Evolutionary conservation across 1,140 invertebrate species (phyloP).

Genomic region (Drosophila ambigua): DNA sequence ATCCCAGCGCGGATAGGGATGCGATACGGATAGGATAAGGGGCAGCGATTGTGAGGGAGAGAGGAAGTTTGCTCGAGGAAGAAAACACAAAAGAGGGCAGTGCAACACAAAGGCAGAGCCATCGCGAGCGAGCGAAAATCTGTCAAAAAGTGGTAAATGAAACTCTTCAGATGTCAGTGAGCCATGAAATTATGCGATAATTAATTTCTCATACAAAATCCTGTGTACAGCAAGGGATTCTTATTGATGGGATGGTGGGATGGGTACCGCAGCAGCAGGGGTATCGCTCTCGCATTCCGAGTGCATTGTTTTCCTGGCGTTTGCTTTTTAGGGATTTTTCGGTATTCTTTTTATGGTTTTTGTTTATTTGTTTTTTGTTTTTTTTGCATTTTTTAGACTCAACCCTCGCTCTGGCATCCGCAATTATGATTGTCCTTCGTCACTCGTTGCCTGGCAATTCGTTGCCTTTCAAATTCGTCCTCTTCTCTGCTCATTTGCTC

Average conservation of each 20-base stretch:
- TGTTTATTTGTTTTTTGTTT: slow-evolving; percentile 18
- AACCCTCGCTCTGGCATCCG: slow-evolving; percentile 57
- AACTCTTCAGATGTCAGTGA: slow-evolving; percentile 82
- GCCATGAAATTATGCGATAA: slow-evolving; percentile 83
- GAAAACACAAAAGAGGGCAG: slow-evolving; percentile 35
- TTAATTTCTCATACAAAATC: slow-evolving; percentile 76
- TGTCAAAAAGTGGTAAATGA: slow-evolving; percentile 82
- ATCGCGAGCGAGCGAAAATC: slow-evolving; percentile 51
- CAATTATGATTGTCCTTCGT: slow-evolving; percentile 79
- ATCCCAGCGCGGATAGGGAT: too few relatives aligned
- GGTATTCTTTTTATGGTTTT: slow-evolving; percentile 37
- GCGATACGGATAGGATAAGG: too few relatives aligned
- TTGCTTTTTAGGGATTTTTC: slow-evolving; percentile 58
- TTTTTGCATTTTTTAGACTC: slow-evolving; percentile 34
- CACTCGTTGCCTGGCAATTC: slow-evolving; percentile 61
- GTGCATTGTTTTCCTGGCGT: slow-evolving; percentile 52
- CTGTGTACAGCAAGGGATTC: slow-evolving; percentile 19
- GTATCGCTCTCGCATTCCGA: slow-evolving; percentile 27
- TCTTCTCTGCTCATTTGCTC: background rate
- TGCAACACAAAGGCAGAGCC: slow-evolving; percentile 31
- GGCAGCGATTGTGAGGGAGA: too few relatives aligned
- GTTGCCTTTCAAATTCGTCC: slow-evolving; percentile 26
- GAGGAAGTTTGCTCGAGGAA: slow-evolving; percentile 1
- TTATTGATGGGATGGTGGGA: background rate
- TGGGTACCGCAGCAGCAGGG: background rate